Base-by-base conservation (phyloP, 2,888 invertebrate genomes). In the Platypus cylindrus region DNA sequence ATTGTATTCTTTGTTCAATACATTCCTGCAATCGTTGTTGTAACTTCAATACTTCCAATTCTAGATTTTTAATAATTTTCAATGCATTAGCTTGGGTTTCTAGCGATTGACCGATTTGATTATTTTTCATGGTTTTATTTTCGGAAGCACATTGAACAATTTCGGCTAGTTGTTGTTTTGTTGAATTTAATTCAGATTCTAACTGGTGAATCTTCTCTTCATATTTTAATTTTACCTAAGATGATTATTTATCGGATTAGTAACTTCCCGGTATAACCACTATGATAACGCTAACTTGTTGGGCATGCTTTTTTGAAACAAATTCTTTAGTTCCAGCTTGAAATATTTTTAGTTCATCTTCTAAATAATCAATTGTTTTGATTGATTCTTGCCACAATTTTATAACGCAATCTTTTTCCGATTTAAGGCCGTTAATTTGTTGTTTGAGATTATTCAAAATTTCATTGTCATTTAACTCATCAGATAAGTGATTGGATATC, bases 301-400 rank as follows among this genome's bases (percentile, higher is more conserved):
- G n/a, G n/a, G n/a, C n/a, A n/a, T n/a, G n/a, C n/a, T n/a, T n/a
- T 49, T 55, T 55, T 8, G 57, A 52, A 25, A 58, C 41, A 44
- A 50, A 52, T 36, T 50, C 54, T 20, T 56, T 43, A 3, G 46
- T 50, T 25, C 51, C 51, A 13, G 50, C 50, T 37, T 55, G 51
- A 49, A 72, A 74, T 15, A 66, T 60, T 54, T 66, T 70, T 3
- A 82, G 56, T 59, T 82, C 78, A 13, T 65, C 66, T 52, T 83
- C 81, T 37, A 82, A 61, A 30, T 68, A 67, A 22, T 73, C 71
- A 30, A 80, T 73, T 0, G 75, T 74, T 50, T 70, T 70, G 40
- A 78, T 63, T 0, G 78, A 70, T 40, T 72, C 73, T 53, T 75
- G 73, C 74, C 79, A 80, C 20, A 82, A 54, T 12, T 72, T 67